These are phyloP conservation scores for Anarsia innoxiella DNA, from an alignment of 2,888 invertebrate genomes.

Conservation along the genomic window DNA sequence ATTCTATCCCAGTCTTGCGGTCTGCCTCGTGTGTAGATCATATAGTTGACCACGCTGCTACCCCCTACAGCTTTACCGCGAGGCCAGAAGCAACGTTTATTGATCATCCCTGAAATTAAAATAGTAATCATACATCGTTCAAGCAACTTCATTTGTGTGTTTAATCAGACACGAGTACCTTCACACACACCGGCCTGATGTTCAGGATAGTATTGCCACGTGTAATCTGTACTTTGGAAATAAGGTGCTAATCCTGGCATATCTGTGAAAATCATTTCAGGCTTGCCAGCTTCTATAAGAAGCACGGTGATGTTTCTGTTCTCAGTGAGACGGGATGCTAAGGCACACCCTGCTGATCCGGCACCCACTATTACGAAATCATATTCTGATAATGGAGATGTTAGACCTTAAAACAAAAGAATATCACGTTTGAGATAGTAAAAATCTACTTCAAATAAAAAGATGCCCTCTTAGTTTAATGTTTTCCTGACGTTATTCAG, in stretches of 20 bases:
- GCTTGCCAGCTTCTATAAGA: conserved; percentile 50
- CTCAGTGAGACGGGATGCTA: conserved; percentile 68
- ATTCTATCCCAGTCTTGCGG: conserved; percentile 82
- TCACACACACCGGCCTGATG: conserved; percentile 77
- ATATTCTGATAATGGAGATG: conserved; percentile 54
- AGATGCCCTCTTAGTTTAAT: too few relatives aligned
- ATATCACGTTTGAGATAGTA: too few relatives aligned
- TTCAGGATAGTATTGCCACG: conserved; percentile 83
- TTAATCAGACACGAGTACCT: too few relatives aligned
- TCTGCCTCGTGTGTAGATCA: conserved; percentile 88
- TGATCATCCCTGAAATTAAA: background rate
- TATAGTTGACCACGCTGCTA: conserved; percentile 87
- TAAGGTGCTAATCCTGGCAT: conserved; percentile 73
- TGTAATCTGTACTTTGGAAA: conserved; percentile 77
- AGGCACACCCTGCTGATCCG: conserved; percentile 73
- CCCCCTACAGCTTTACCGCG: conserved; percentile 89
- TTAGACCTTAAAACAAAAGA: conserved; percentile 45
- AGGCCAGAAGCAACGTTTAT: conserved; percentile 78
- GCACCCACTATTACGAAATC: conserved; percentile 75
- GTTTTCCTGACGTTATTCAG: too few relatives aligned
- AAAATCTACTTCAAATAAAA: too few relatives aligned
- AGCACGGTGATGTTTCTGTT: conserved; percentile 52
- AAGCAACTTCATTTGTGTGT: too few relatives aligned
- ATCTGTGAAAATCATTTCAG: conserved; percentile 70
- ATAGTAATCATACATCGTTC: too few relatives aligned